A percentile compares a stretch with the other conserved stretches of the same genome.
Conservation (phyloP, 2,113 vertebrate species). For the Halcyon malimbica region DNA sequence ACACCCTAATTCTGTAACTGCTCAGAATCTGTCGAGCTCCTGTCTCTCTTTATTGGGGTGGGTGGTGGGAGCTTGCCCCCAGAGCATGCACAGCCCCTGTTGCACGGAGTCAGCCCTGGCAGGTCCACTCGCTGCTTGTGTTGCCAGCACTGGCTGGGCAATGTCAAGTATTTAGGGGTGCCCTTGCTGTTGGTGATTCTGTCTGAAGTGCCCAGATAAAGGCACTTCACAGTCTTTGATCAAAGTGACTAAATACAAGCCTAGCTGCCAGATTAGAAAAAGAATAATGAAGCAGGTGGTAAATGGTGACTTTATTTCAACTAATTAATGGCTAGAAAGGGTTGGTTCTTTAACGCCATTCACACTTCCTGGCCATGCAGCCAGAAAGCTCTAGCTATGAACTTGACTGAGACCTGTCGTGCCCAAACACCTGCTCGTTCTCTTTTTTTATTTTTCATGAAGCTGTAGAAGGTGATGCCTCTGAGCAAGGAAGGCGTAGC, state of each 20-base stretch:
- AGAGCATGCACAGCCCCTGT: background rate
- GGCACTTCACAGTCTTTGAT: background rate
- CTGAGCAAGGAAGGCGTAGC: rapidly evolving
- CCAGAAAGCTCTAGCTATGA: background rate
- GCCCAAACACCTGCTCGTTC: background rate
- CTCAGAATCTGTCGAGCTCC: background rate
- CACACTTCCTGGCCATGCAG: background rate
- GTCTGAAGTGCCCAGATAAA: background rate
- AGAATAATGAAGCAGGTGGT: background rate
- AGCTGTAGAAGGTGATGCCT: background rate
- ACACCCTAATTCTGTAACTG: background rate
- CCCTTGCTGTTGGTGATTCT: background rate
- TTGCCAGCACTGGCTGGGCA: background rate
- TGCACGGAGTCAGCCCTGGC: background rate
- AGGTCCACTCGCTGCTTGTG: background rate
- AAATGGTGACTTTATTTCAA: slow-evolving; percentile 3
- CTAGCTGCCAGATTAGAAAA: background rate
- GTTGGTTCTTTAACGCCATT: background rate
- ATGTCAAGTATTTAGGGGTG: background rate
- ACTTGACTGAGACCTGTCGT: background rate
- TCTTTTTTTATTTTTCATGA: background rate
- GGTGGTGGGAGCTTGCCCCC: background rate
- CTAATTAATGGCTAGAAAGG: background rate
- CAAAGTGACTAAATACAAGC: background rate
- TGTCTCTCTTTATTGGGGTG: background rate